Base-by-base conservation (phyloP, 2,888 invertebrate genomes). In the Campoplex nolae region DNA sequence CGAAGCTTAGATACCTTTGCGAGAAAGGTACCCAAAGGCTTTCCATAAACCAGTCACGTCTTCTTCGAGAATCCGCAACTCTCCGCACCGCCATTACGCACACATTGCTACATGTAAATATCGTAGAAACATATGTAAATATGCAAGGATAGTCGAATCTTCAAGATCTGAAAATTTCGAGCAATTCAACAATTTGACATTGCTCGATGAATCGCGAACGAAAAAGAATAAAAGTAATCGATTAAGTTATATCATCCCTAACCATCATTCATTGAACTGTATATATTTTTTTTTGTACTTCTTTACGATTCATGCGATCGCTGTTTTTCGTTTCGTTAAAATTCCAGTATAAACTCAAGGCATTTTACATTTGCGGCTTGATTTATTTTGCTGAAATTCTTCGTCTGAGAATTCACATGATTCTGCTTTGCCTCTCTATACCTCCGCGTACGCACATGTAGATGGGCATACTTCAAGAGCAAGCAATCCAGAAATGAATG, bases 1-100 rank as follows among this genome's bases (percentile, higher is more conserved):
- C 56, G 75, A 74, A 86, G 81, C 80, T 71, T 71, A 80, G 77
- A 71, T 65, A 82, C 75, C 84, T 84, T 54, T 38, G 58, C 73
- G 62, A 76, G 45, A 28, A 76, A 87, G 78, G 75, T 79, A 87
- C 84, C 78, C 75, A 83, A 77, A 77, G 84, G 86, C 87, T 89
- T 89, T 89, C 86, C 89, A 89, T 88, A 89, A 89, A 88, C 89
- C 83, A 87, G 89, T 89, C 89, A 89, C 88, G 89, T 89, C 87
- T 86, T 51, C 78, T 83, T 86, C 84, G 86, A 78, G 86, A 84
- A 77, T 75, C 86, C 88, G 85, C 88, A 56, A 73, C 80, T 75
- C 82, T 74, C 65, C 28, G 54, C 79, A 56, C 82, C 73, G 73
- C 73, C 54, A 81, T 77, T 79, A 73, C 67, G 28, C 73, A 58